phyloP scores from a whole-genome alignment of 2,113 vertebrate species.

The Peromyscus maniculatus region DNA sequence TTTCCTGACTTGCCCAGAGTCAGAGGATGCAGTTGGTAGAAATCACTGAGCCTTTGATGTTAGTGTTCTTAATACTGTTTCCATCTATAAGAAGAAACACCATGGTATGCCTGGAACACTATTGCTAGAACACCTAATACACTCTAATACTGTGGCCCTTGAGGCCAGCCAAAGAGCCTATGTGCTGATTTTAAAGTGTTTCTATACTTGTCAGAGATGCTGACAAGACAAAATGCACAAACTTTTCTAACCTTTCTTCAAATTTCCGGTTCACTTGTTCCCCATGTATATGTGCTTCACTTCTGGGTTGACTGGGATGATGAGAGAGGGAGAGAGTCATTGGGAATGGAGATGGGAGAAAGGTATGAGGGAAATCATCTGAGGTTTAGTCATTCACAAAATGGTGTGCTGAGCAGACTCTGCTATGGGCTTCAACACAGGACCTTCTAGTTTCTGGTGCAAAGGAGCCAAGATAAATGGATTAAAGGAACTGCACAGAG shows the following conservation, averaged over 20 bases:
- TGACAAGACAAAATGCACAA: not conserved
- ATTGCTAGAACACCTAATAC: not conserved
- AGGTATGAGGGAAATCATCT: not conserved
- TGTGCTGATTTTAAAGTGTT: not conserved
- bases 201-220: not conserved
- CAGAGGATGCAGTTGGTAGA: not conserved
- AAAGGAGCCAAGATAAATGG: not conserved
- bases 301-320: not conserved
- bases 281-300: not conserved
- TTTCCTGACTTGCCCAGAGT: not conserved
- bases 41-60: not conserved
- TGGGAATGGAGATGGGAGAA: not conserved
- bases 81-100: not conserved
- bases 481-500: not conserved
- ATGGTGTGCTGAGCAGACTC: not conserved
- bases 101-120: fast-evolving
- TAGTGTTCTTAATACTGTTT: fast-evolving
- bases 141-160: not conserved
- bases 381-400: not conserved
- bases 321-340: not conserved
- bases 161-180: not conserved
- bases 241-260: not conserved
- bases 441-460: not conserved
- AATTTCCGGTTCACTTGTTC: not conserved
- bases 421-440: not conserved